Conservation (phyloP, 2,888 invertebrate genomes). For the Dryobotodes eremita region DNA sequence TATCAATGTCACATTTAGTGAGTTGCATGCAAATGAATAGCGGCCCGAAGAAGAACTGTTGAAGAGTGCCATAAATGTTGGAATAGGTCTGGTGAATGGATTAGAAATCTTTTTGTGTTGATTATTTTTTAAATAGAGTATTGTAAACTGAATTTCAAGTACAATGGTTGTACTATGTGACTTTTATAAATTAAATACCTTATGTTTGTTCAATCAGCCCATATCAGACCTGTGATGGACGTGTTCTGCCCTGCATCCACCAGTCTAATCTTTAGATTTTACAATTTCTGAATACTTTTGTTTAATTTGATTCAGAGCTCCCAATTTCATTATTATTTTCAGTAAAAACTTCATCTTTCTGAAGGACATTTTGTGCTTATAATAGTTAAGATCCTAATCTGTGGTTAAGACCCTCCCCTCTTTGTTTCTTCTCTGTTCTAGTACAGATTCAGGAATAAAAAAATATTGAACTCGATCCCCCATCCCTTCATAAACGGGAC, state of each 20-base stretch:
- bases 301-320: neutral
- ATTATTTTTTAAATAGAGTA: neutral
- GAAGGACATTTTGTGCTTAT: neutral
- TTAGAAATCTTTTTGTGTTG: conserved; percentile 17
- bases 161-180: neutral
- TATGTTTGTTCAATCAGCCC: neutral
- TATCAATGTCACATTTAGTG: conserved; percentile 11
- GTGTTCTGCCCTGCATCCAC: neutral
- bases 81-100: conserved; percentile 11
- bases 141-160: neutral
- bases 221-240: no score
- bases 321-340: neutral
- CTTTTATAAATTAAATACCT: neutral
- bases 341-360: neutral
- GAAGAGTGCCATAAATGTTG: conserved; percentile 14
- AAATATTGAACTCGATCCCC: neutral
- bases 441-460: neutral
- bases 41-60: neutral
- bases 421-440: neutral
- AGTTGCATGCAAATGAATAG: conserved; percentile 39
- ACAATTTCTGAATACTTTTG: neutral
- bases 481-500: neutral
- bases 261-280: neutral
- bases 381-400: neutral
- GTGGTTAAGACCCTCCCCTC: no score